Base-by-base conservation (phyloP, 2,888 invertebrate species). In the Sesia apiformis region DNA sequence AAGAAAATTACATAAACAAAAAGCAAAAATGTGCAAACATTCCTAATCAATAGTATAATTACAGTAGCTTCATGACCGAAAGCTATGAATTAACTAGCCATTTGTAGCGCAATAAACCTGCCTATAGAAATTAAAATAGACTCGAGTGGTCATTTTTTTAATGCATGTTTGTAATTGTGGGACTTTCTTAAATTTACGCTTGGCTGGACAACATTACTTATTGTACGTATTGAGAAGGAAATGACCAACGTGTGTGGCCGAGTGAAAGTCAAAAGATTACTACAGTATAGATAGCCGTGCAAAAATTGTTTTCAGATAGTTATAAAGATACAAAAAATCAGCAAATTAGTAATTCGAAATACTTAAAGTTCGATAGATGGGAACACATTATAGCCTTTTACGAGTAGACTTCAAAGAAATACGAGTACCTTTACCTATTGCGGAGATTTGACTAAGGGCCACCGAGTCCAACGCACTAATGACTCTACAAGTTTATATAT, bases 121-220 rank as follows among this genome's bases (percentile, higher is more conserved):
- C 23, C 46, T 46, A 46, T 46, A 46, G 23, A 46, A 46, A 8
- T 46, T 46, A 46, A 46, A 23, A 46, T 23, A 41, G 5, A 46
- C 46, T 46, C 50, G 7, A 50, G 38, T 50, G 7, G 38, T 50
- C 23, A 50, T 7, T 38, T 50, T 38, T 50, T 7, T 7, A 42
- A 38, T 50, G 50, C 50, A 7, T 38, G 38, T 38, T 50, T 50
- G 39, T n/a, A 42, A 50, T 51, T 46, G 56, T 50, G 39, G 40
- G 39, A 57, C 52, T 52, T 54, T 56, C 51, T 51, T 46, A 56
- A 53, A 52, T 52, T 56, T 53, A 41, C 50, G 52, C 51, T 52
- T 49, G 43, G 40, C 50, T 54, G 52, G 40, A 4, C 8, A 7
- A 38, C 53, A 57, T 55, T 57, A 50, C 52, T 46, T 46, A 7